Evolutionary conservation across 1,140 invertebrate species (phyloP), one percentile per base, ranked within the genome.

Genomic region (Thalassaphorura encarpata): DNA sequence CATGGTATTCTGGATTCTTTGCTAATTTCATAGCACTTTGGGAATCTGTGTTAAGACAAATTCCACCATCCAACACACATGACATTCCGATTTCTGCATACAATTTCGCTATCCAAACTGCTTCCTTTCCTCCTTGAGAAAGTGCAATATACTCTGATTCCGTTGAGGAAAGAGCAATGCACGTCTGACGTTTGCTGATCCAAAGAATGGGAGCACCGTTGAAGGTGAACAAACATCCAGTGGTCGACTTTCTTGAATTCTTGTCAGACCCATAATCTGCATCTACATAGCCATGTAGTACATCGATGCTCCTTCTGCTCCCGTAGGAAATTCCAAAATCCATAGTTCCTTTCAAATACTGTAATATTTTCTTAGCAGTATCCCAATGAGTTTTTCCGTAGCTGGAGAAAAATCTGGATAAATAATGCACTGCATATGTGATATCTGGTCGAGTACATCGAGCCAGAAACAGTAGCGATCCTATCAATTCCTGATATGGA

Each of bases 371-470:
- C 28, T 67, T 64, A 1, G 47, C 62, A 11, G 63, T 60, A 26
- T 43, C 33, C 62, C 61, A 66, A 48, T 69, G 67, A 1, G 15
- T 8, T 51, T 43, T 49, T 8, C 29, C 41, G 26, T 52, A 63
- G n/a, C 24, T 54, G 11, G 66, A 66, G 26, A 61, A 51, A 48
- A 66, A 71, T 51, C 67, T 64, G 41, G 67, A 69, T 21, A 72
- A 50, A 19, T 54, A 52, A 52, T 61, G 67, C 1, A 72, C 68
- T 1, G 68, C 56, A 64, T 67, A 71, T 5, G 63, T 51, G 6
- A 75, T 69, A 58, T 74, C 72, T 27, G 70, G 71, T 27, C 72
- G 58, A 4, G 70, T 70, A 13, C 52, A 57, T 39, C 67, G 45
- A 2, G 68, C 54, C 6, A 71, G 29, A 62, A 71, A 54, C 13